Evolutionary conservation across 2,888 invertebrate species (phyloP).

Genomic region (Melangyna quadrimaculata): DNA sequence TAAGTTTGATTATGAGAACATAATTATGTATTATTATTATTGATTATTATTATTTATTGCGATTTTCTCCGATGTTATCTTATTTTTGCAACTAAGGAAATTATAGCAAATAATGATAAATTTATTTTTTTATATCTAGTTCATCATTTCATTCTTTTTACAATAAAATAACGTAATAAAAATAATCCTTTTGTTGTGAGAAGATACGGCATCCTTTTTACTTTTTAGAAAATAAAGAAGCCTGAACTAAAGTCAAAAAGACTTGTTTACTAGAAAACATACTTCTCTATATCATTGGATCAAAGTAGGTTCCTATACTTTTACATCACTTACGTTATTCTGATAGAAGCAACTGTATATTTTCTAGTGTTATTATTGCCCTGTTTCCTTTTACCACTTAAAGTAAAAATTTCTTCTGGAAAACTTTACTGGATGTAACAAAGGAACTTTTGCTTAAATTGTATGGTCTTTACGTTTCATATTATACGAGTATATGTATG

Average conservation of each 20-base stretch:
- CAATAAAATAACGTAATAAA: not conserved
- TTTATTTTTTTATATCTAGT: not conserved
- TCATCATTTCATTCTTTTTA: not conserved
- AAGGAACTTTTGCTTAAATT: conserved; percentile 40
- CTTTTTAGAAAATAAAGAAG: not conserved
- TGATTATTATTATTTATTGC: too few species aligned
- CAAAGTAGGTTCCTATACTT: not conserved
- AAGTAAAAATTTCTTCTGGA: conserved; percentile 46
- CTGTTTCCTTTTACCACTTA: conserved; percentile 52
- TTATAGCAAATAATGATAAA: not conserved
- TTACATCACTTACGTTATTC: not conserved
- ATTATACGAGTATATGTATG: not conserved
- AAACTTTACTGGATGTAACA: conserved; percentile 42
- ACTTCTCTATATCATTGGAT: not conserved
- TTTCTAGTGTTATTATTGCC: conserved; percentile 57
- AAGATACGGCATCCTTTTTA: not conserved
- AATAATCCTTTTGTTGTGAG: not conserved
- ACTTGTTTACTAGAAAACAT: not conserved
- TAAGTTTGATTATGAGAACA: not conserved
- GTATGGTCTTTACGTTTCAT: conserved; percentile 11
- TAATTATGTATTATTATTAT: too few species aligned
- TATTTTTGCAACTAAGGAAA: not conserved
- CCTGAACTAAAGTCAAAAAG: not conserved
- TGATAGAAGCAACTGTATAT: conserved; percentile 24
- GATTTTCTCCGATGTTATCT: not conserved